Base-by-base conservation (phyloP, 2,797 vertebrate species). In the Lateolabrax maculatus region DNA sequence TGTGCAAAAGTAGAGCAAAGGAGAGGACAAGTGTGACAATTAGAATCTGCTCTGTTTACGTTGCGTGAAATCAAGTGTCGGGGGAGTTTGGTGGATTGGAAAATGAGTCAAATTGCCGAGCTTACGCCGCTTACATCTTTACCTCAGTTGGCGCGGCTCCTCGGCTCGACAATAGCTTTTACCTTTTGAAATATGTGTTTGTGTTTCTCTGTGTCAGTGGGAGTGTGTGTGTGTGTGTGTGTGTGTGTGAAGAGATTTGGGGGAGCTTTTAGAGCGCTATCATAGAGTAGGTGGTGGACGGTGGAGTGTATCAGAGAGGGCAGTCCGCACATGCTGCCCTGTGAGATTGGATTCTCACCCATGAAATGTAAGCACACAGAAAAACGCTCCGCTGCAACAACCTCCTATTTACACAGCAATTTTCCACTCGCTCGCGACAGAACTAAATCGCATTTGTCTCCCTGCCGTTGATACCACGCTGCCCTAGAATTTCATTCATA, bases 381-480 rank as follows among this genome's bases (percentile, higher is more conserved):
- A 83, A 87, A 90, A 80, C 79, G 83, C 90, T 88, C 88, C 19
- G 87, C 92, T 53, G 87, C 89, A 85, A 93, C 93, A 93, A 89
- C 90, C 93, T 91, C 88, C 83, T 93, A 93, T 95, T 95, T 95
- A 93, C 92, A 93, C 94, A 89, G 91, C 87, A 79, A 93, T 94
- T 94, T 95, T 92, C 89, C 93, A 91, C 90, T 92, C 80, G 81
- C 89, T 92, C 84, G 46, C 87, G 74, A 92, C 90, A 83, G 79
- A 85, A 87, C 85, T 80, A 85, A 91, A 93, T 88, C 88, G 78
- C 88, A 90, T 94, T 92, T 87, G 90, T 91, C 87, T 90, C 89
- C 84, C 82, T 11, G 81, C 79, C 85, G 88, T 91, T 84, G 89
- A 90, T 88, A 86, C 88, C 75, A 25, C 58, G 62, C 89, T 60